A percentile compares a stretch with the other conserved stretches of the same genome.
Evolutionary conservation across 2,888 invertebrate species (phyloP).

Genomic region (Sylvicola fuscatus): DNA sequence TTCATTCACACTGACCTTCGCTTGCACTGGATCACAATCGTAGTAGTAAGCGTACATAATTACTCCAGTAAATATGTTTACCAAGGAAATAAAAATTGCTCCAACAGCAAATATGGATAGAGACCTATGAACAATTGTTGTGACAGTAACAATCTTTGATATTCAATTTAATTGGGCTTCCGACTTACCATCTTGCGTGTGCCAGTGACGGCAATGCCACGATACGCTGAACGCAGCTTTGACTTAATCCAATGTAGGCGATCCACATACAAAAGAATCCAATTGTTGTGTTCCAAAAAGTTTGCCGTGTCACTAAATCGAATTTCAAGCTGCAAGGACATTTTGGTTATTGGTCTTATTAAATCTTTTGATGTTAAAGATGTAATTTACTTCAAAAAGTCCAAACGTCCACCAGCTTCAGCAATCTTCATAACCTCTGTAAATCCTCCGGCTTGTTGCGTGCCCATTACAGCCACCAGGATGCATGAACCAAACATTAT

Average conservation of each 20-base stretch:
- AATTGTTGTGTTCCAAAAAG: conserved; percentile 38
- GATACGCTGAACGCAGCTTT: conserved; percentile 51
- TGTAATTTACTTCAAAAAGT: conserved; percentile 18
- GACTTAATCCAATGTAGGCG: conserved; percentile 43
- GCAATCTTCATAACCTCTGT: conserved; percentile 19
- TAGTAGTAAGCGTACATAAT: conserved; percentile 1
- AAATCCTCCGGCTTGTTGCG: conserved; percentile 22
- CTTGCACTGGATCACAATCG: conserved; percentile 1
- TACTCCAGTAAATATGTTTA: conserved; percentile 1
- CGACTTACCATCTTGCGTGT: conserved; percentile 32
- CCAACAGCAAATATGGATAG: background rate
- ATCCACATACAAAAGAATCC: conserved; percentile 37
- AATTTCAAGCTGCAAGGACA: conserved; percentile 32
- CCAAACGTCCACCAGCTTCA: conserved; percentile 18
- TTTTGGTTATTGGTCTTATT: background rate
- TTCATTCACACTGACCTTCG: conserved; percentile 1
- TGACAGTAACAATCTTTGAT: too few relatives aligned
- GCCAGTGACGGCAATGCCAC: conserved; percentile 35
- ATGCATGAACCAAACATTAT: conserved; percentile 23
- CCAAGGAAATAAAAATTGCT: background rate
- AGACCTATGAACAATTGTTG: too few relatives aligned
- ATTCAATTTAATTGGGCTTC: too few relatives aligned
- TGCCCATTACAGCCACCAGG: conserved; percentile 22
- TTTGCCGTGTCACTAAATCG: conserved; percentile 37
- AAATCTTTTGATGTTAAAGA: background rate